phyloP scores from a whole-genome alignment of 2,113 vertebrate species.

The Bubalus kerabau region DNA sequence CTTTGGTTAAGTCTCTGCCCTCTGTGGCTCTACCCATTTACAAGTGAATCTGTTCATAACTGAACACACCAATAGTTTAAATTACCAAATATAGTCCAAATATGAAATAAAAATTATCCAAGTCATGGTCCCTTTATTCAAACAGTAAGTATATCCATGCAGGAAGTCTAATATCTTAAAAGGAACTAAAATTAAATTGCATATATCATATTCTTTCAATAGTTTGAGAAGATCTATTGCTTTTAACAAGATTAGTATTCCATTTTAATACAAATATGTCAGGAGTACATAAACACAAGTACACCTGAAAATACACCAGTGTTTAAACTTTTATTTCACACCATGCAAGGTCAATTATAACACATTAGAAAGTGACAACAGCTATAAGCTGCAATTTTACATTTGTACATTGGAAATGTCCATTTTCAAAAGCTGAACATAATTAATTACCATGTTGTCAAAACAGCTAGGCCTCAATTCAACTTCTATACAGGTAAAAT shows the following conservation, averaged over 20 bases:
- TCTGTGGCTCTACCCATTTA: constrained; percentile 57
- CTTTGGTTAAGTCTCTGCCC: constrained; percentile 62
- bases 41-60: constrained; percentile 45
- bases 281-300: constrained; percentile 85
- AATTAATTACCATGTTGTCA: constrained; percentile 78
- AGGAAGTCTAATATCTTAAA: constrained; percentile 55
- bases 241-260: constrained; percentile 82
- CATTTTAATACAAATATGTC: constrained; percentile 82
- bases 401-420: constrained; percentile 86
- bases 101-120: constrained; percentile 41
- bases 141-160: constrained; percentile 5
- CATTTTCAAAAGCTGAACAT: constrained; percentile 81
- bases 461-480: constrained; percentile 76
- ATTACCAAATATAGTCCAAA: constrained; percentile 56
- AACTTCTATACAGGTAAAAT: constrained; percentile 69
- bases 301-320: constrained; percentile 83
- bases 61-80: constrained; percentile 47
- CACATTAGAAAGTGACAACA: constrained; percentile 79
- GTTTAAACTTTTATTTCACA: constrained; percentile 82
- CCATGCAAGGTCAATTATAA: constrained; percentile 85
- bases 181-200: constrained; percentile 64
- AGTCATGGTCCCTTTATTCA: constrained; percentile 33
- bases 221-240: constrained; percentile 71
- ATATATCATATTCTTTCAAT: constrained; percentile 61
- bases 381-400: constrained; percentile 83